Base-by-base conservation (phyloP, 2,888 invertebrate genomes). In the Gari tellinella region DNA sequence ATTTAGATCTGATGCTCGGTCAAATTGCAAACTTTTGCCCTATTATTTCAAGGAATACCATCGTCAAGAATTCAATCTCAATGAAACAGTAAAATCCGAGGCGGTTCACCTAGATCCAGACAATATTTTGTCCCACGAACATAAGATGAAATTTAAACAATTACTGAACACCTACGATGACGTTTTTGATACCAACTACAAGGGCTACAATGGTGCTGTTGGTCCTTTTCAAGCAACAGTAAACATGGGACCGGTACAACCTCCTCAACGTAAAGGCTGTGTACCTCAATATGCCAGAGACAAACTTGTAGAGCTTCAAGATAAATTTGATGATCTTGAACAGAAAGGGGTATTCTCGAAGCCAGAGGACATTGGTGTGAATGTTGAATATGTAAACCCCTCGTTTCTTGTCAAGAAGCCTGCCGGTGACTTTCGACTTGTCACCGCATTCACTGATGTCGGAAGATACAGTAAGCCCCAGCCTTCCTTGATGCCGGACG, bases 321-420 rank as follows among this genome's bases (percentile, higher is more conserved):
- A 52, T 2, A 69, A 75, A 12, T 83, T 81, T 58, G 75, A 84
- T 63, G 78, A 76, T 14, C 69, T 83, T 19, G 83, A 85, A 52
- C 1, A 12, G 0, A 43, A 68, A 19, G 83, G 80, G 10, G 80
- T 84, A 1, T 76, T 80, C 38, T 38, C 26, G 4, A 38, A 51
- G 10, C 81, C 81, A n/a, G 83, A 82, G 55, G 64, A 74, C 53
- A 45, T 69, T 14, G 70, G 56, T 26, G 37, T 73, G 12, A 51
- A 40, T 2, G 78, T 75, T 5, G 82, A 86, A 41, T 85, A 86
- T 26, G 40, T 85, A 10, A 84, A 82, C 51, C 85, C 83, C 0
- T 79, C 81, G 4, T 85, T 84, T 49, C 64, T 85, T 10, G 72
- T 84, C 0, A 82, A 78, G 43, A 82, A 78, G 51, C 51, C 58